These are phyloP conservation scores for Anastatus disparis DNA, from an alignment of 1,140 invertebrate genomes.

Conservation along the genomic window DNA sequence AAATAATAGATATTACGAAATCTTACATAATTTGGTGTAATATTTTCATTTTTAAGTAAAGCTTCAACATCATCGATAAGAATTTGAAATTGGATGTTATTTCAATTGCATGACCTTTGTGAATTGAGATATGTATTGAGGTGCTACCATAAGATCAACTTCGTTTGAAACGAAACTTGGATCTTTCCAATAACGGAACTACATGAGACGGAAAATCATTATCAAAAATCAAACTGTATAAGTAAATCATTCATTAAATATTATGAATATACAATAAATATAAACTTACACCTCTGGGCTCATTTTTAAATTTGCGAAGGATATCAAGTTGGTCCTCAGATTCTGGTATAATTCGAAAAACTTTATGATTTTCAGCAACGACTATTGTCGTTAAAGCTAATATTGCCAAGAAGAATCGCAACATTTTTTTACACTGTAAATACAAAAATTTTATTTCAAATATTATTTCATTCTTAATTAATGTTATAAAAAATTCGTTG, in stretches of 20 bases:
- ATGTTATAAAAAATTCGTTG: too few relatives aligned
- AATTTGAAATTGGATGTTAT: constrained; percentile 21
- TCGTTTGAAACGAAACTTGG: constrained; percentile 35
- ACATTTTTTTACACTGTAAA: neutral
- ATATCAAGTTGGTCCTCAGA: constrained; percentile 56
- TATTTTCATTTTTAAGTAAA: constrained; percentile 45
- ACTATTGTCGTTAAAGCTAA: neutral
- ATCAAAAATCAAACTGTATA: too few relatives aligned
- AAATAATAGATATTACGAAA: too few relatives aligned
- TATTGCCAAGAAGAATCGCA: neutral
- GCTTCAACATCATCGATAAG: constrained; percentile 45
- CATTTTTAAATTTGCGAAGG: constrained; percentile 54
- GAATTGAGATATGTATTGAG: constrained; percentile 39
- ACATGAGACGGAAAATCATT: too few relatives aligned
- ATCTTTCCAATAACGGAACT: constrained; percentile 38
- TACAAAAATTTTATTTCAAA: too few relatives aligned
- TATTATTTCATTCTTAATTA: too few relatives aligned
- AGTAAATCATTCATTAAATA: too few relatives aligned
- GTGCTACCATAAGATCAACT: constrained; percentile 50
- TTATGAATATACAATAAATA: too few relatives aligned
- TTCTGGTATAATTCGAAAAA: constrained; percentile 64
- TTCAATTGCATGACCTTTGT: constrained; percentile 38
- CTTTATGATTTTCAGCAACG: constrained; percentile 59
- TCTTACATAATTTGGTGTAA: too few relatives aligned
- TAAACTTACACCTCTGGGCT: constrained; percentile 40